Evolutionary conservation across 2,888 invertebrate species (phyloP).

Genomic region (Tridacna crocea): DNA sequence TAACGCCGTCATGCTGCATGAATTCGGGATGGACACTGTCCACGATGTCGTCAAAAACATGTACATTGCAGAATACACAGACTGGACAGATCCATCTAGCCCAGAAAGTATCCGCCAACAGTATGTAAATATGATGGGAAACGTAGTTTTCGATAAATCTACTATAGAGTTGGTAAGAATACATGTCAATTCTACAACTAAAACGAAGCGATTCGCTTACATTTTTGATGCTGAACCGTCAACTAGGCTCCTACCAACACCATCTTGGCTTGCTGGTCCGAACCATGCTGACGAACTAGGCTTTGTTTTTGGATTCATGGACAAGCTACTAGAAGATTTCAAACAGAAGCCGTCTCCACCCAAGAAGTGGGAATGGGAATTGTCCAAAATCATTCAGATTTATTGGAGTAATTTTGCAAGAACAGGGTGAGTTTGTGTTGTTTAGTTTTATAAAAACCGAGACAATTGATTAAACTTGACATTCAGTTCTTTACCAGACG

Average conservation of each 20-base stretch:
- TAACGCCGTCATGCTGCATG: conserved; percentile 11
- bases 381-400: background rate
- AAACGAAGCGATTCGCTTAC: background rate
- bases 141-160: background rate
- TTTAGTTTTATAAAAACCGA: no score
- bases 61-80: conserved; percentile 13
- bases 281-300: conserved; percentile 29
- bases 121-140: conserved; percentile 7
- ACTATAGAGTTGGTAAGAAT: conserved; percentile 12
- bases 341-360: background rate
- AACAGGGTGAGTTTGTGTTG: conserved; percentile 19
- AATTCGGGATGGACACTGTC: background rate
- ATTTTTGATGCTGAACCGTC: conserved; percentile 11
- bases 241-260: conserved; percentile 5
- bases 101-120: conserved; percentile 6
- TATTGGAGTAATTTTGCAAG: conserved; percentile 25
- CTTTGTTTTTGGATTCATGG: conserved; percentile 26
- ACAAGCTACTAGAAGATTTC: background rate
- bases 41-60: background rate
- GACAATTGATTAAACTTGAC: no score
- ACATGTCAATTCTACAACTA: conserved; percentile 4
- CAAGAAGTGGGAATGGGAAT: conserved; percentile 10
- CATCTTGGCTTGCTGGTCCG: conserved; percentile 3
- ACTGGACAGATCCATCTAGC: conserved; percentile 4
- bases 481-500: no score